These are phyloP conservation scores for Strongylocentrotus purpuratus DNA, from an alignment of 35 echinoderm and acorn worm species.

Conservation along the genomic window DNA sequence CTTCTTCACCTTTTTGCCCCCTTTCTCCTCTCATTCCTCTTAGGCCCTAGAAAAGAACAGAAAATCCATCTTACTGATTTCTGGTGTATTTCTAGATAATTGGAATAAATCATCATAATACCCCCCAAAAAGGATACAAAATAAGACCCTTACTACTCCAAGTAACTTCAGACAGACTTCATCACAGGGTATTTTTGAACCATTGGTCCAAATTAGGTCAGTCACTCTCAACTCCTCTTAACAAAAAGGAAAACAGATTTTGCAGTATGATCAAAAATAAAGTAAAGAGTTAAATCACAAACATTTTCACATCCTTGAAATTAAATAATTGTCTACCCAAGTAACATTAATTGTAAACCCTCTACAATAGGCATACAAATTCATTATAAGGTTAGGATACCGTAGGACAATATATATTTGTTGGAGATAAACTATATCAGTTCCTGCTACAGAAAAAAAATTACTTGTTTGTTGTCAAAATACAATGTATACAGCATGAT, in stretches of 20 bases:
- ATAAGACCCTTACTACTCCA: not conserved
- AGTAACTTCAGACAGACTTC: too few relatives aligned
- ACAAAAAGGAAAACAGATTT: too few relatives aligned
- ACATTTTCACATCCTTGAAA: not conserved
- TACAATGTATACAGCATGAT: too few relatives aligned
- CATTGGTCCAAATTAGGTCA: too few relatives aligned
- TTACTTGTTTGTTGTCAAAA: too few relatives aligned
- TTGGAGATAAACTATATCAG: too few relatives aligned
- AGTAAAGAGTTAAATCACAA: not conserved
- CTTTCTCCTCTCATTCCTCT: constrained; percentile 36
- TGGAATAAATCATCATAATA: not conserved
- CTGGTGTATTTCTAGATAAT: constrained; percentile 9
- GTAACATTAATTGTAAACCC: not conserved
- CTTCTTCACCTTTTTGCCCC: constrained; percentile 37
- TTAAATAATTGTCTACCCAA: not conserved
- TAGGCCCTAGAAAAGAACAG: constrained; percentile 43
- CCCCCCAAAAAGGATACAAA: not conserved
- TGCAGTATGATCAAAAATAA: too few relatives aligned
- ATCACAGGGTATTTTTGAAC: too few relatives aligned
- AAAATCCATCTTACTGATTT: constrained; percentile 39
- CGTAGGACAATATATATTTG: too few relatives aligned
- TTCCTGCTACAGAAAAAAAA: too few relatives aligned
- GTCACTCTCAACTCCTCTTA: not conserved
- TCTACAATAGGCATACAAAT: too few relatives aligned
- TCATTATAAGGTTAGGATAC: not conserved